Percentiles rank a stretch among this genome's conserved stretches.
phyloP scores from a whole-genome alignment of 2,797 vertebrate species.

The Clarias fuscus region DNA sequence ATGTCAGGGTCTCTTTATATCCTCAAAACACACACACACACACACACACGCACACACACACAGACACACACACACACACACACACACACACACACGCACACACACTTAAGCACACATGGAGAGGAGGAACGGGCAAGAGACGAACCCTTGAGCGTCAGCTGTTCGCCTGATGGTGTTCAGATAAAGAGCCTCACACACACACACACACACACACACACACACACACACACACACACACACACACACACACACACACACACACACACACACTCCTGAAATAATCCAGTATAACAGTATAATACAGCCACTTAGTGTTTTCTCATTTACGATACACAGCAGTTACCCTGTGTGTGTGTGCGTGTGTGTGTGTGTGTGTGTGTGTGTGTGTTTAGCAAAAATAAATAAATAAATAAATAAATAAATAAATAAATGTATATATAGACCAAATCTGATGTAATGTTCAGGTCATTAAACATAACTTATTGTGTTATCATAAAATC shows the following conservation, averaged over 20 bases:
- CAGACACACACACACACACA: background rate
- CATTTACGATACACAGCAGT: constrained; percentile 59
- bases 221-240: constrained; percentile 29
- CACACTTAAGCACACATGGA: constrained; percentile 57
- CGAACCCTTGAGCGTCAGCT: constrained; percentile 74
- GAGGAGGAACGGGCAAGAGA: constrained; percentile 62
- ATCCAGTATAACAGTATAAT: constrained; percentile 62
- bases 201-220: constrained; percentile 24
- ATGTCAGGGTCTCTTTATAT: constrained; percentile 18
- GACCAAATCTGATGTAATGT: too few species aligned
- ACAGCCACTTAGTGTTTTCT: constrained; percentile 59
- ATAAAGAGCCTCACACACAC: constrained; percentile 64
- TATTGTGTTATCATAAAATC: too few species aligned
- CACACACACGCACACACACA: constrained; percentile 9
- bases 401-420: too few species aligned
- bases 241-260: background rate
- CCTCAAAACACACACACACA: background rate
- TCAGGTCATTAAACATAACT: too few species aligned
- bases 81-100: background rate
- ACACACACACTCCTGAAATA: constrained; percentile 65
- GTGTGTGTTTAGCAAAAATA: constrained; percentile 1
- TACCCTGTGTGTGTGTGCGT: constrained; percentile 35
- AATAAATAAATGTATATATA: too few species aligned
- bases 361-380: constrained; percentile 33
- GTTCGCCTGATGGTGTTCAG: constrained; percentile 75